A percentile compares a stretch with the other conserved stretches of the same genome.
phyloP scores from a whole-genome alignment of 2,113 vertebrate species.

The Cyanoliseus patagonus region DNA sequence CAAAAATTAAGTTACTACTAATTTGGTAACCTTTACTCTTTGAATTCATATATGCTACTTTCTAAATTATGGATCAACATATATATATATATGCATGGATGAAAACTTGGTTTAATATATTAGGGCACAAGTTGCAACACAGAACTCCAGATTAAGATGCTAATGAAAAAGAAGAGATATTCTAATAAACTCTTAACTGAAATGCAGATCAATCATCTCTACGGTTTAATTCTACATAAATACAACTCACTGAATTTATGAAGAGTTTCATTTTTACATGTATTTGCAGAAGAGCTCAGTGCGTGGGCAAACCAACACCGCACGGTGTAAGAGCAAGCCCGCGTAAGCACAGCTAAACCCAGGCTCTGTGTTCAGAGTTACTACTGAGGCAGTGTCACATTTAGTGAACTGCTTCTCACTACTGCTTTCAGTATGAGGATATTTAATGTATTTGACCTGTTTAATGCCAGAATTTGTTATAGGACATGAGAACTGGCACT shows the following conservation, averaged over 20 bases:
- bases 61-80: neutral
- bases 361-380: neutral
- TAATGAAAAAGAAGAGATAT: neutral
- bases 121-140: neutral
- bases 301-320: neutral
- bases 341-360: fast-evolving
- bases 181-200: neutral
- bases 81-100: neutral
- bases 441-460: neutral
- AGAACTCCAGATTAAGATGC: neutral
- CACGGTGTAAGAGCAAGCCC: neutral
- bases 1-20: neutral
- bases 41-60: neutral
- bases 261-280: neutral
- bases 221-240: neutral
- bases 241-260: neutral
- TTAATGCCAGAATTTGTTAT: neutral
- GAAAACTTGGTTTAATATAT: neutral
- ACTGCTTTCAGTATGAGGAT: neutral
- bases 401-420: neutral
- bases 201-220: neutral
- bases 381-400: neutral
- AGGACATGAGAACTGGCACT: neutral
- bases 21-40: neutral
- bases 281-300: neutral